A percentile compares a stretch with the other conserved stretches of the same genome.
phyloP scores from a whole-genome alignment of 2,113 vertebrate species.

The Passer montanus region DNA sequence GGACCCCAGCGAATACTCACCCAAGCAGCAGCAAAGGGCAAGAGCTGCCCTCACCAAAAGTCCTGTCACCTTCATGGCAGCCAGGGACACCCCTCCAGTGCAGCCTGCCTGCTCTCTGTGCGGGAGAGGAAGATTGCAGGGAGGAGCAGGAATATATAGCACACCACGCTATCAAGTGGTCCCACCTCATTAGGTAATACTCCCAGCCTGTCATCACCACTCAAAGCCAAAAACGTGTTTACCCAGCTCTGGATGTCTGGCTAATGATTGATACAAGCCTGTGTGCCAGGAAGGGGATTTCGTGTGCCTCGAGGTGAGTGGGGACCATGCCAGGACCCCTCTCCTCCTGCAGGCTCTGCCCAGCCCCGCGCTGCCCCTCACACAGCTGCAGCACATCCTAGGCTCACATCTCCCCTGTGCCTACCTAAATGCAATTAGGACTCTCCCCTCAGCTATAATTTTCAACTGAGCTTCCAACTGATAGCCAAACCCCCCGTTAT shows the following conservation, averaged over 20 bases:
- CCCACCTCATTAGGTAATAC: constrained; percentile 22
- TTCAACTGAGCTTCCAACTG: background rate
- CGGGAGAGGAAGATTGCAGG: background rate
- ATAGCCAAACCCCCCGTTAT: background rate
- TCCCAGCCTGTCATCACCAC: background rate
- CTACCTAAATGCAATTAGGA: background rate
- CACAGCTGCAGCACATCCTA: accelerated
- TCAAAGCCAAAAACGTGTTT: constrained; percentile 46
- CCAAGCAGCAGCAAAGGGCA: constrained; percentile 43
- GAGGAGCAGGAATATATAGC: constrained; percentile 36
- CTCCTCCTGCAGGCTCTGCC: accelerated
- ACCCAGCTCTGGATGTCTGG: constrained; percentile 14
- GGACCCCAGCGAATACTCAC: constrained; percentile 12
- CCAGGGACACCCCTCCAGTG: background rate
- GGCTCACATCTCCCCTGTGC: background rate
- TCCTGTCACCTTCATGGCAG: constrained; percentile 28
- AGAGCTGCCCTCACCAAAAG: background rate
- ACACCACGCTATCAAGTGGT: background rate
- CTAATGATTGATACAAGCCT: constrained; percentile 38
- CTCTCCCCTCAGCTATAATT: background rate
- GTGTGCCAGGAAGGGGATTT: constrained; percentile 1
- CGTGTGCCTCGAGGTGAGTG: background rate
- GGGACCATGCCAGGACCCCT: background rate
- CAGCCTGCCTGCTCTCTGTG: background rate
- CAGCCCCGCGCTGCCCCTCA: background rate